These are phyloP conservation scores for Pachliopta kotzebuea DNA, from an alignment of 2,888 invertebrate genomes.

Conservation along the genomic window DNA sequence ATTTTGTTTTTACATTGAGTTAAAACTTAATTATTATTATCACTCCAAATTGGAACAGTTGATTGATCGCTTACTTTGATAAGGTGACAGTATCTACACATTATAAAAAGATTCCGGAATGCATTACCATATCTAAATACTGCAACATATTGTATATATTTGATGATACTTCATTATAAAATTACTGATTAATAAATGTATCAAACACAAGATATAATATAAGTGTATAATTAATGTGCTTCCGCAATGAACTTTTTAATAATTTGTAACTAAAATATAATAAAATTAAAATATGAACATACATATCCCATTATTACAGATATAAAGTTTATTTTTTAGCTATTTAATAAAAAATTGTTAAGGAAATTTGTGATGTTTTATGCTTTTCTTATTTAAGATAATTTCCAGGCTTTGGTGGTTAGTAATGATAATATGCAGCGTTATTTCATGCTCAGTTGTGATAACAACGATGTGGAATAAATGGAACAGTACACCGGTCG, in stretches of 20 bases:
- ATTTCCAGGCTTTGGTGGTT: constrained; percentile 53
- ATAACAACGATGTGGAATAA: constrained; percentile 69
- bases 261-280: too few species aligned
- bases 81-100: neutral
- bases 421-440: constrained; percentile 70
- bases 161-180: neutral
- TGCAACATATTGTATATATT: neutral
- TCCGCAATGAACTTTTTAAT: too few species aligned
- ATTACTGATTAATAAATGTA: too few species aligned
- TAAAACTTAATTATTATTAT: neutral
- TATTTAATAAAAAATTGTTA: too few species aligned
- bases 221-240: too few species aligned
- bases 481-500: constrained; percentile 82
- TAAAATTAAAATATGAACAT: too few species aligned
- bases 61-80: neutral
- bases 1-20: neutral
- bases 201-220: too few species aligned
- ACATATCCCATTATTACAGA: too few species aligned
- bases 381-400: neutral
- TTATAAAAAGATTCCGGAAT: neutral
- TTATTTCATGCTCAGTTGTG: constrained; percentile 66
- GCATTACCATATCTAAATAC: neutral
- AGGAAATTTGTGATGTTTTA: neutral
- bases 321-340: too few species aligned
- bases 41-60: neutral